Percentiles rank a stretch among this genome's conserved stretches.
These are phyloP conservation scores for Venturia canescens DNA, from an alignment of 1,140 invertebrate species.

Conservation along the genomic window DNA sequence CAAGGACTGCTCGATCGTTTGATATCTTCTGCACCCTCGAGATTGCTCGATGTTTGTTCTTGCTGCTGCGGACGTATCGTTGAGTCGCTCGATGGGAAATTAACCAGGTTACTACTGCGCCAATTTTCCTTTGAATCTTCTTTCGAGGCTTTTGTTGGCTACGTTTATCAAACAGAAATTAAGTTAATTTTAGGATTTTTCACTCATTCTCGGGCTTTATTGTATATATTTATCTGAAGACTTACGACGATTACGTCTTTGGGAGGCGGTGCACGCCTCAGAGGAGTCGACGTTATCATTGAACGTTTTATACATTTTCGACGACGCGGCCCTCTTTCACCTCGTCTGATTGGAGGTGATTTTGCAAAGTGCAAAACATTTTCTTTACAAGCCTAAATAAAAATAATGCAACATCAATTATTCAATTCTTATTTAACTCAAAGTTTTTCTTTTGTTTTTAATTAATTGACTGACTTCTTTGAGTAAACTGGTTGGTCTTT, in stretches of 20 bases:
- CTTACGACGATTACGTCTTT: constrained; percentile 69
- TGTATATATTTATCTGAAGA: constrained; percentile 17
- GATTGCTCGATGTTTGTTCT: not conserved
- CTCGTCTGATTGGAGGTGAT: constrained; percentile 68
- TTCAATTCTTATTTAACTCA: constrained; percentile 48
- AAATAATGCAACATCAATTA: constrained; percentile 16
- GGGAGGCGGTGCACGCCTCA: constrained; percentile 63
- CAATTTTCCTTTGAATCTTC: constrained; percentile 76
- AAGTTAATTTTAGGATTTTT: constrained; percentile 3
- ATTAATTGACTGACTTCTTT: constrained; percentile 69
- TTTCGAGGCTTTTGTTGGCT: constrained; percentile 67
- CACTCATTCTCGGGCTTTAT: not conserved
- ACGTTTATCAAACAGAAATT: constrained; percentile 7
- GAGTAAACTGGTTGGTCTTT: constrained; percentile 70
- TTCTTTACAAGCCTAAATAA: constrained; percentile 73
- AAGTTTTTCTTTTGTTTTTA: constrained; percentile 34
- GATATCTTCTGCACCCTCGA: not conserved
- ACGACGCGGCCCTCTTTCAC: constrained; percentile 68
- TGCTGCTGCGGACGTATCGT: constrained; percentile 48
- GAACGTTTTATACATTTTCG: constrained; percentile 74
- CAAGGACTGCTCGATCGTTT: not conserved
- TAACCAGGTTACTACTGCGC: constrained; percentile 52
- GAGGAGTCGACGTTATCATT: constrained; percentile 74
- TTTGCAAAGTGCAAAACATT: constrained; percentile 76
- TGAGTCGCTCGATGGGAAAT: constrained; percentile 52